Evolutionary conservation across 2,888 invertebrate genomes (phyloP).

Genomic region (Blera fallax): DNA sequence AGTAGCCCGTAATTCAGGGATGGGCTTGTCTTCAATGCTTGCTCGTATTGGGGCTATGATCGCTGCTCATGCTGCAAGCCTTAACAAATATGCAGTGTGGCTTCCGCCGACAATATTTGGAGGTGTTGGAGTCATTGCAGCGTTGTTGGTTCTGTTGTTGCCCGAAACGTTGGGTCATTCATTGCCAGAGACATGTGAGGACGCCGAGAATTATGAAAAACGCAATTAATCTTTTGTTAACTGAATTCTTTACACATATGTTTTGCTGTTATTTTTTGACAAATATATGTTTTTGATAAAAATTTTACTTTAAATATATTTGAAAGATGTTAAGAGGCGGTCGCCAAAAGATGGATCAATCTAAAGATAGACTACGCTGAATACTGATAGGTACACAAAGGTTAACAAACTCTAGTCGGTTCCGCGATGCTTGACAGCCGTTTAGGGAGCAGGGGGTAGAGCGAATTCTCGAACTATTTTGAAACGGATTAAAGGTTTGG

Average conservation of each 20-base stretch:
- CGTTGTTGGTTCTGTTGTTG: constrained; percentile 85
- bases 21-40: constrained; percentile 90
- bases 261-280: background rate
- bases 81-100: constrained; percentile 83
- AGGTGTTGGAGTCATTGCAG: constrained; percentile 86
- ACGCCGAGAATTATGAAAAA: constrained; percentile 86
- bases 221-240: background rate
- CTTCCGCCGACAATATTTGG: constrained; percentile 88
- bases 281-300: too few species aligned
- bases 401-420: too few species aligned
- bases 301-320: too few species aligned
- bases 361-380: too few species aligned
- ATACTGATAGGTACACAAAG: too few species aligned
- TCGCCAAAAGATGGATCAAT: too few species aligned
- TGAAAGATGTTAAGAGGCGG: too few species aligned
- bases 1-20: constrained; percentile 90
- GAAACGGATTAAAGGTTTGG: too few species aligned
- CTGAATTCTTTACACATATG: background rate
- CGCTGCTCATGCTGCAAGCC: constrained; percentile 89
- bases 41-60: constrained; percentile 92
- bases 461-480: too few species aligned
- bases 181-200: constrained; percentile 90
- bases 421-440: too few species aligned
- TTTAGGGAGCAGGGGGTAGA: too few species aligned
- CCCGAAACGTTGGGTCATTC: constrained; percentile 83